Percentiles rank a stretch among this genome's conserved stretches.
These are phyloP conservation scores for Steromphala cineraria DNA, from an alignment of 2,888 invertebrate species.

Conservation along the genomic window DNA sequence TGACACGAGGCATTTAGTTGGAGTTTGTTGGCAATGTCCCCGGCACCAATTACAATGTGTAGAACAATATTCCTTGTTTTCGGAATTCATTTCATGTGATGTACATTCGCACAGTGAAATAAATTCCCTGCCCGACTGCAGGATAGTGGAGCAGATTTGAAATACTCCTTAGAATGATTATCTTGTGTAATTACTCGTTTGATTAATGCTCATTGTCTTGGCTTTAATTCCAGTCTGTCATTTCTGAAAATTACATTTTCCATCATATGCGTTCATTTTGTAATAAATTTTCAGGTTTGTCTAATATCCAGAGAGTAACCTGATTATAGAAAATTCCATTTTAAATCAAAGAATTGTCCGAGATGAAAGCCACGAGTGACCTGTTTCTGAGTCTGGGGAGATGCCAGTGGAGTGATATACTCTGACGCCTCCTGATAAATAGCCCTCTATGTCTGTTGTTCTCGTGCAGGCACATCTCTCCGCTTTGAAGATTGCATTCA, in stretches of 20 bases:
- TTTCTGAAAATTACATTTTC: conserved; percentile 18
- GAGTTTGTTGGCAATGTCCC: not conserved
- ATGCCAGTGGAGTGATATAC: not conserved
- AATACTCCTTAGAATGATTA: conserved; percentile 14
- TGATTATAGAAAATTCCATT: not conserved
- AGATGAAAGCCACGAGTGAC: not conserved
- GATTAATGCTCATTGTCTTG: conserved; percentile 18
- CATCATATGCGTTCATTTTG: conserved; percentile 17
- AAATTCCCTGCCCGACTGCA: not conserved
- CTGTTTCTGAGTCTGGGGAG: not conserved
- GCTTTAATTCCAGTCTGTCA: conserved; percentile 18
- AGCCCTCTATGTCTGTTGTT: too few species aligned
- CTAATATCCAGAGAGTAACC: not conserved
- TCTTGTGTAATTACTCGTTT: conserved; percentile 7
- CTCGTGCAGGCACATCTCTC: too few species aligned
- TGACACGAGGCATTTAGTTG: conserved; percentile 5
- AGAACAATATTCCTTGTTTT: conserved; percentile 1
- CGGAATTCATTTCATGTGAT: conserved; percentile 1
- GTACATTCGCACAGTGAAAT: conserved; percentile 1
- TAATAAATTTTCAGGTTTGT: conserved; percentile 9
- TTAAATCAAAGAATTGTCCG: conserved; percentile 6
- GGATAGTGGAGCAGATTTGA: not conserved
- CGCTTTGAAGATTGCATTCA: too few species aligned
- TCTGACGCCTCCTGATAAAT: too few species aligned
- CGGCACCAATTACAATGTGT: conserved; percentile 6